phyloP scores from a whole-genome alignment of 1,140 invertebrate genomes.

The Zaprionus inermis region DNA sequence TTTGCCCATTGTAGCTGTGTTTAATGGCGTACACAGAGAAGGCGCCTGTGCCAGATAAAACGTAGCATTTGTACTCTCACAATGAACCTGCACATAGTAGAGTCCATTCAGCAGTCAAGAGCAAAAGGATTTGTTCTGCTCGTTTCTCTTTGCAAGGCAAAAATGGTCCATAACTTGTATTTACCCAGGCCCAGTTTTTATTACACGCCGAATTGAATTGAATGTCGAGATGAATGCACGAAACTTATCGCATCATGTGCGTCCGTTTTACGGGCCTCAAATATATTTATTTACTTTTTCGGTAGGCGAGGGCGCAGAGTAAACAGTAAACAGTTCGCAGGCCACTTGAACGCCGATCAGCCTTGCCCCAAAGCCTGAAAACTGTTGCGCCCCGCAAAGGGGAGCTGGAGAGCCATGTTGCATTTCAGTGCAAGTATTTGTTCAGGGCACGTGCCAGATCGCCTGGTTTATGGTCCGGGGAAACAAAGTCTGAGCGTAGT shows the following conservation, averaged over 20 bases:
- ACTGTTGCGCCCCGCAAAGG: slow-evolving; percentile 25
- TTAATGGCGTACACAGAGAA: slow-evolving; percentile 48
- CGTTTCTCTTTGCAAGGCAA: slow-evolving; percentile 13
- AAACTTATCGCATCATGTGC: slow-evolving; percentile 61
- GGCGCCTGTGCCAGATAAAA: slow-evolving; percentile 7
- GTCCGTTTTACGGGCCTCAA: slow-evolving; percentile 50
- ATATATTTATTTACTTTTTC: slow-evolving; percentile 39
- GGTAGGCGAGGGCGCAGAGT: not conserved
- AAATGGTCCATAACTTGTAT: slow-evolving; percentile 56
- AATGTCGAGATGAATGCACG: slow-evolving; percentile 30
- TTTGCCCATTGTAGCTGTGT: slow-evolving; percentile 53
- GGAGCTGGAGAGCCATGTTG: slow-evolving; percentile 10
- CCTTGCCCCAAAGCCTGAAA: not conserved
- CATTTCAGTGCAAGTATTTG: slow-evolving; percentile 41
- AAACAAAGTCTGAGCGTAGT: slow-evolving; percentile 28
- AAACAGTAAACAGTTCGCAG: slow-evolving; percentile 19
- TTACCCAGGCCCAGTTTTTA: slow-evolving; percentile 40
- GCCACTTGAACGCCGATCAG: slow-evolving; percentile 3
- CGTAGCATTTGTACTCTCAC: not conserved
- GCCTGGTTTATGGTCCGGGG: slow-evolving; percentile 13
- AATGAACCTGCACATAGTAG: slow-evolving; percentile 2
- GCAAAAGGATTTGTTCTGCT: slow-evolving; percentile 34
- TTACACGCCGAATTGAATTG: slow-evolving; percentile 45
- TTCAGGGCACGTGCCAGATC: slow-evolving; percentile 34
- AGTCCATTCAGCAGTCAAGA: slow-evolving; percentile 17